Conservation (phyloP, 1,140 invertebrate species). For the Microplitis mediator region DNA sequence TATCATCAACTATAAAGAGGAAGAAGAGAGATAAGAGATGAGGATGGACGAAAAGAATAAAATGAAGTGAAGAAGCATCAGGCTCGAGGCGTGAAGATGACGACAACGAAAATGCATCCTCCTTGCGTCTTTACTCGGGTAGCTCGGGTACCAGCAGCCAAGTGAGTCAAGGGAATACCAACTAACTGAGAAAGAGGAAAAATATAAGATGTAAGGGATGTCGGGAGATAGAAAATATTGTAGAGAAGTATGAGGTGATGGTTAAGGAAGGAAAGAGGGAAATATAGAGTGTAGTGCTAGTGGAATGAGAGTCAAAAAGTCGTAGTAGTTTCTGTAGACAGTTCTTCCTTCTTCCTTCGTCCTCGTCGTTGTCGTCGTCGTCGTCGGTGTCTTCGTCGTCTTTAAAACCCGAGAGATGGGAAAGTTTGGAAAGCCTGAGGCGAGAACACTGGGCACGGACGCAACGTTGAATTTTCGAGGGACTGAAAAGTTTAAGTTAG, state of each 20-base stretch:
- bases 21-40: background rate
- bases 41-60: background rate
- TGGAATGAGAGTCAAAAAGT: slow-evolving; percentile 10
- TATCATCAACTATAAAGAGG: background rate
- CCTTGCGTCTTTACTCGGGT: no score
- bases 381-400: slow-evolving; percentile 8
- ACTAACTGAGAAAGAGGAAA: slow-evolving; percentile 12
- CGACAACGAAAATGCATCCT: background rate
- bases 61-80: background rate
- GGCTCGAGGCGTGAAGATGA: slow-evolving; percentile 20
- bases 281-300: background rate
- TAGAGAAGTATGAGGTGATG: background rate
- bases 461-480: slow-evolving; percentile 24
- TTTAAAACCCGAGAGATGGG: slow-evolving; percentile 28
- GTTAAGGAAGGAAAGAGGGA: background rate
- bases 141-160: background rate
- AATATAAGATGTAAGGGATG: background rate
- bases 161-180: slow-evolving; percentile 25
- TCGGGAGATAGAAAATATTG: background rate
- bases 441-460: background rate
- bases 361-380: background rate
- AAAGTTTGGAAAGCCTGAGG: slow-evolving; percentile 28
- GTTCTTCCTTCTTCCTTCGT: slow-evolving; percentile 14
- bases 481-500: slow-evolving; percentile 26
- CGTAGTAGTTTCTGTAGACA: slow-evolving; percentile 2